Evolutionary conservation across 1,140 invertebrate species (phyloP), one percentile per base, ranked within the genome.

Genomic region (Magallana gigas): DNA sequence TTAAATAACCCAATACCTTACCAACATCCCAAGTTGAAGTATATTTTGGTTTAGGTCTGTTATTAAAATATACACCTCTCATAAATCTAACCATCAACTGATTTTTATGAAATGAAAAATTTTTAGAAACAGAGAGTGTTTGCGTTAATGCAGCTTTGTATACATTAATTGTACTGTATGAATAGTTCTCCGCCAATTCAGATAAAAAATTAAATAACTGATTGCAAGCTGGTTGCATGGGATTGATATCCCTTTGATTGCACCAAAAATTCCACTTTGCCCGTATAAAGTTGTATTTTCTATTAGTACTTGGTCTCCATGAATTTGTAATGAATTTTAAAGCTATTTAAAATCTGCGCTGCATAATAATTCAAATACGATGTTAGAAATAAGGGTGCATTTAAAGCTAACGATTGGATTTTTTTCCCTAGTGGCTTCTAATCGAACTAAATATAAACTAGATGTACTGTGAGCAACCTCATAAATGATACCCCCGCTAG

Each of bases 11-110:
- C 18, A 90, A 86, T 29, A 91, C 88, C 23, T 80, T 57, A 64
- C 36, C 71, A 8, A 90, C 89, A 90, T 90, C 87, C 89, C 91
- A 91, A 76, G 85, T 88, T 16, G 36, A 59, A n/a, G 58, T 64
- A 82, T 86, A 82, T 83, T 83, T 86, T 14, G 84, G 76, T n/a
- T 48, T 57, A 29, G 89, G 83, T 12, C 89, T 88, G 18, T 84
- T 90, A 23, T 64, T 6, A 64, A 89, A 80, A 86, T 86, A 91
- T 68, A 85, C 57, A 16, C 88, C 88, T 87, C 87, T 90, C 60
- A 91, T 58, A 16, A 90, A 88, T 60, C 86, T 81, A 11, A 36
- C 11, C 71, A 90, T 80, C 29, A 90, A 16, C 18, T 80, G 36
- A 81, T 80, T 9, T 57, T 16, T 59, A 64, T 81, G 59, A 68